Conservation (phyloP, 2,113 vertebrate genomes). For the Dromas ardeola region DNA sequence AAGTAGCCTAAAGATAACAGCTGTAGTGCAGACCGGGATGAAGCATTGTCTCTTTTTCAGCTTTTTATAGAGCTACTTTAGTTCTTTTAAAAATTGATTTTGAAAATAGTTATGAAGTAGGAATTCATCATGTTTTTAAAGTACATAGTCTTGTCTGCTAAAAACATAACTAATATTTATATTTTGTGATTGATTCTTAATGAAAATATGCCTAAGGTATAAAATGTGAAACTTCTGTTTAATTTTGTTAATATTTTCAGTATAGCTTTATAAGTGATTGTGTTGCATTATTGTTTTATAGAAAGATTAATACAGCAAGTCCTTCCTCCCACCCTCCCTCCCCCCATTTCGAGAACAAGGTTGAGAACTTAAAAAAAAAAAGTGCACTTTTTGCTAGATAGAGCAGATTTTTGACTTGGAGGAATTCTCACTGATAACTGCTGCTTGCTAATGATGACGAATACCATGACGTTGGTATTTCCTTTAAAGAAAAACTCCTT, state of each 20-base stretch:
- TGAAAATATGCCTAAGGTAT: neutral
- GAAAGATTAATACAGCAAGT: neutral
- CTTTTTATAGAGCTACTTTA: neutral
- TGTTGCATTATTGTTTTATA: neutral
- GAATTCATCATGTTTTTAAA: neutral
- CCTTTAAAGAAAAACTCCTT: neutral
- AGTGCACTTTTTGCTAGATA: neutral
- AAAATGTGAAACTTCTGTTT: neutral
- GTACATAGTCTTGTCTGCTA: neutral
- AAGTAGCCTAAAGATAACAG: neutral
- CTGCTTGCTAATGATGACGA: neutral
- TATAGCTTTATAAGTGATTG: neutral
- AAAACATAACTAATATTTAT: neutral
- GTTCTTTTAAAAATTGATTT: neutral
- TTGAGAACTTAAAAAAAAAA: neutral
- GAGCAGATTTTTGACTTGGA: neutral
- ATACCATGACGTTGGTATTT: neutral
- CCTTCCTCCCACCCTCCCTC: rapidly evolving
- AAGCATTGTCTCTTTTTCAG: neutral
- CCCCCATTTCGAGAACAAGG: neutral
- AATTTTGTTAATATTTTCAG: neutral
- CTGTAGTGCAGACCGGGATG: neutral
- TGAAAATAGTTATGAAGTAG: neutral
- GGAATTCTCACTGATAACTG: neutral
- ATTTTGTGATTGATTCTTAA: neutral